These are phyloP conservation scores for Pelobates fuscus DNA, from an alignment of 2,113 vertebrate genomes.

Conservation along the genomic window DNA sequence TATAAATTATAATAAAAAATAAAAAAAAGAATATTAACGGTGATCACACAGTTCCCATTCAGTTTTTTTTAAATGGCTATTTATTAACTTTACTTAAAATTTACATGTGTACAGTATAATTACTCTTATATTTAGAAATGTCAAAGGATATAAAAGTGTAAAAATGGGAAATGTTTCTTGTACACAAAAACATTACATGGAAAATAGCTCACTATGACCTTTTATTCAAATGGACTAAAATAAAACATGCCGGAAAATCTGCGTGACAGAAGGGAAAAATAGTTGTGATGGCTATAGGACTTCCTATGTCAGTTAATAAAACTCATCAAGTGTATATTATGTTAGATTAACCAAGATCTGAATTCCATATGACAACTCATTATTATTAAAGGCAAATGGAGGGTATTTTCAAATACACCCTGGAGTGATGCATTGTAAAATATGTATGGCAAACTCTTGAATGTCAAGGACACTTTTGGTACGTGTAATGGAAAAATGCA, in stretches of 20 bases:
- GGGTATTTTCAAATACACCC: constrained; percentile 78
- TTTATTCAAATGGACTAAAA: constrained; percentile 68
- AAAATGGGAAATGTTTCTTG: constrained; percentile 60
- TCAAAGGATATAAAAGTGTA: constrained; percentile 11
- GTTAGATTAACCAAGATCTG: constrained; percentile 74
- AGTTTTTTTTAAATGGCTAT: no score
- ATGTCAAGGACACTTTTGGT: constrained; percentile 79
- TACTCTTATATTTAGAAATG: neutral
- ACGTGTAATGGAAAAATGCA: constrained; percentile 65
- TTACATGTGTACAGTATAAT: no score
- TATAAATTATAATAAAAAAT: no score
- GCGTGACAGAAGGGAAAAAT: constrained; percentile 63
- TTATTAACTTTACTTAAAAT: no score
- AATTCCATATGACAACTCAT: constrained; percentile 78
- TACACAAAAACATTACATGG: constrained; percentile 61
- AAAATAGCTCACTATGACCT: constrained; percentile 69
- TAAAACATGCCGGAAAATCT: constrained; percentile 62
- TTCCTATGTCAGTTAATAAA: constrained; percentile 77
- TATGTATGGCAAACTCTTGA: constrained; percentile 70
- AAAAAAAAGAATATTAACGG: no score
- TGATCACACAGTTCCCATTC: no score
- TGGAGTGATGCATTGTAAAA: constrained; percentile 76
- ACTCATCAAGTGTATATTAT: constrained; percentile 71
- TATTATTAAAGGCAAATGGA: constrained; percentile 81
- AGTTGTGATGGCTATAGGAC: constrained; percentile 61